Conservation (phyloP, 37 sponge, comb jelly and placozoan species). For the Agelas oroides region DNA sequence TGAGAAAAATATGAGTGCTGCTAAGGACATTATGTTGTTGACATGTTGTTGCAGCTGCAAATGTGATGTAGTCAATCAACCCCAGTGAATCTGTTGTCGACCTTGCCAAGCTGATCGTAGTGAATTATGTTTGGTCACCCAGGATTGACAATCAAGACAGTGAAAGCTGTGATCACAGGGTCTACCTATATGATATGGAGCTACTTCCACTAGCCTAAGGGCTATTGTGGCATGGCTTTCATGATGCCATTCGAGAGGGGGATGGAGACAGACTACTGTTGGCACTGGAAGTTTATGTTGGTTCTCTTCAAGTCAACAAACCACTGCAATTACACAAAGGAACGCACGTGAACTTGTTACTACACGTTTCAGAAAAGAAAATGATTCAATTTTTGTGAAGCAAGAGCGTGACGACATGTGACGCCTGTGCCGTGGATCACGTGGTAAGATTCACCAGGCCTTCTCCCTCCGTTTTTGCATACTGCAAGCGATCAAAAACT, state of each 20-base stretch:
- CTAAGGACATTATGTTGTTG: conserved; percentile 43
- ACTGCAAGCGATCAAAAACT: no score
- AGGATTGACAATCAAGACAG: background rate
- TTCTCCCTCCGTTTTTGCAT: no score
- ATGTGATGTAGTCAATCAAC: conserved; percentile 1
- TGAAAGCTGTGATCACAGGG: no score
- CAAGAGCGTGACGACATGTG: no score
- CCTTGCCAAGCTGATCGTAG: background rate
- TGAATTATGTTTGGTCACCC: background rate
- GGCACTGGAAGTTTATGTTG: conserved; percentile 44
- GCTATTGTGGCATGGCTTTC: conserved; percentile 49
- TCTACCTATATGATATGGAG: no score
- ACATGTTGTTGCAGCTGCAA: conserved; percentile 32
- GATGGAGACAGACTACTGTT: conserved; percentile 53
- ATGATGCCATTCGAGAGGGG: conserved; percentile 49
- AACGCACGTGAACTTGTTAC: no score
- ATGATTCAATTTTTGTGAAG: no score
- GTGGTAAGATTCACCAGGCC: no score
- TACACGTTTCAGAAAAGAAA: no score
- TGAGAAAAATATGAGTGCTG: conserved; percentile 33
- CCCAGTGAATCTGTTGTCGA: background rate
- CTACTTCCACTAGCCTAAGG: conserved; percentile 4
- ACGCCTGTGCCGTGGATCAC: no score
- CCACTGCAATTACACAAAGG: conserved; percentile 1
- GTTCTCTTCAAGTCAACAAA: conserved; percentile 28